Percentiles rank a stretch among this genome's conserved stretches.
Evolutionary conservation across 2,888 invertebrate genomes (phyloP).

Genomic region (Bedellia somnulentella): DNA sequence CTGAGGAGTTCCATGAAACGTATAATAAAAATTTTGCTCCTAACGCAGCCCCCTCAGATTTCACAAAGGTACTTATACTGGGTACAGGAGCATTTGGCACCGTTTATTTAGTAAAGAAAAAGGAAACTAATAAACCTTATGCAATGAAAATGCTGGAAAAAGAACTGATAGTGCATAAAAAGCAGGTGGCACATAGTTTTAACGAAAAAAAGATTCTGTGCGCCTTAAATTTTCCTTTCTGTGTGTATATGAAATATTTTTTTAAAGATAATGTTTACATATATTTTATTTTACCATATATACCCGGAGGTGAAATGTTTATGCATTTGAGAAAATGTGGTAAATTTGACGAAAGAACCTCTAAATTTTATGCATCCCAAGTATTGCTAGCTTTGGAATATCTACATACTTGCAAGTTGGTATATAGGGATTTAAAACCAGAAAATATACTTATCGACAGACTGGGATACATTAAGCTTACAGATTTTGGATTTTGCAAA

Average conservation of each 20-base stretch:
- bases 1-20: conserved; percentile 35
- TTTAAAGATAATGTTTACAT: conserved; percentile 86
- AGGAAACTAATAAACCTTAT: conserved; percentile 61
- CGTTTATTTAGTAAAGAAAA: conserved; percentile 72
- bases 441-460: conserved; percentile 86
- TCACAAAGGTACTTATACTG: conserved; percentile 71
- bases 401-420: conserved; percentile 80
- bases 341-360: conserved; percentile 72
- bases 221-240: conserved; percentile 84
- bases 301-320: conserved; percentile 87
- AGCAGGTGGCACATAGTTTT: conserved; percentile 85
- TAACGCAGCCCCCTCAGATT: conserved; percentile 58
- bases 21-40: conserved; percentile 29
- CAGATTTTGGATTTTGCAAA: conserved; percentile 96
- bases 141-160: conserved; percentile 92
- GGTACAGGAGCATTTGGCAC: conserved; percentile 91
- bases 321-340: conserved; percentile 67
- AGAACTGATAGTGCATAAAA: conserved; percentile 80
- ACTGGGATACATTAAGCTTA: conserved; percentile 79
- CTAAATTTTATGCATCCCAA: conserved; percentile 90
- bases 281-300: conserved; percentile 79
- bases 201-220: conserved; percentile 89
- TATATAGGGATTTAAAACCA: conserved; percentile 91
- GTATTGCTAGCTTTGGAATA: conserved; percentile 89
- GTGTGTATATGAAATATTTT: conserved; percentile 80